A percentile compares a stretch with the other conserved stretches of the same genome.
These are phyloP conservation scores for Rhinatrema bivittatum DNA, from an alignment of 2,797 vertebrate genomes.

Conservation along the genomic window DNA sequence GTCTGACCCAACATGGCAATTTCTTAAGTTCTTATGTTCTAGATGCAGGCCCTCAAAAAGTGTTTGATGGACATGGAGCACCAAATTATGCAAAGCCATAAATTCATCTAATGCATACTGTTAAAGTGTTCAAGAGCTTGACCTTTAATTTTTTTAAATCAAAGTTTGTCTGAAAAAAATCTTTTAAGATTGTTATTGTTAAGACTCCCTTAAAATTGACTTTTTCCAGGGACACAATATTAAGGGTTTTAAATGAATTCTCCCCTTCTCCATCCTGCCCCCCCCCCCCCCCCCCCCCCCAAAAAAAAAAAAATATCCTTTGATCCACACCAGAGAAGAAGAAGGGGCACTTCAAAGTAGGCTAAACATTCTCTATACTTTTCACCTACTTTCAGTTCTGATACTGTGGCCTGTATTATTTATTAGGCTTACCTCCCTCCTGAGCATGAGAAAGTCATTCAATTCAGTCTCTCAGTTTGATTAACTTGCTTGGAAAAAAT, in stretches of 20 bases:
- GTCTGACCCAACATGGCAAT: no score
- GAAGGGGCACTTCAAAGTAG: conserved; percentile 48
- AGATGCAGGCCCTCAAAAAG: no score
- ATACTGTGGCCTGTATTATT: conserved; percentile 29
- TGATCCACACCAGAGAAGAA: conserved; percentile 36
- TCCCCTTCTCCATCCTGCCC: no score
- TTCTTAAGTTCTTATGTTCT: no score
- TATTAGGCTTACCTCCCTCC: conserved; percentile 16
- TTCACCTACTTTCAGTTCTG: conserved; percentile 20
- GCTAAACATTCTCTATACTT: conserved; percentile 27
- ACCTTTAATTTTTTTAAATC: no score
- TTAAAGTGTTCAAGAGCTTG: no score
- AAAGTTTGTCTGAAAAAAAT: neutral
- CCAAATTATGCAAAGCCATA: no score
- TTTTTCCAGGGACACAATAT: neutral
- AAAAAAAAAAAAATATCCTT: conserved; percentile 19
- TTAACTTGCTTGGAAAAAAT: conserved; percentile 20
- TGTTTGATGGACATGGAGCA: no score
- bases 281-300: conserved; percentile 13
- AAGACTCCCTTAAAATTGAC: no score
- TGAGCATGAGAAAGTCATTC: conserved; percentile 2
- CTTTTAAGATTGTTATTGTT: no score
- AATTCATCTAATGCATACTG: no score
- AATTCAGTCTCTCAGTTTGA: conserved; percentile 14
- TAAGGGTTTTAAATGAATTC: conserved; percentile 19